Evolutionary conservation across 1,140 invertebrate genomes (phyloP).

Genomic region (Drosophila burlai): DNA sequence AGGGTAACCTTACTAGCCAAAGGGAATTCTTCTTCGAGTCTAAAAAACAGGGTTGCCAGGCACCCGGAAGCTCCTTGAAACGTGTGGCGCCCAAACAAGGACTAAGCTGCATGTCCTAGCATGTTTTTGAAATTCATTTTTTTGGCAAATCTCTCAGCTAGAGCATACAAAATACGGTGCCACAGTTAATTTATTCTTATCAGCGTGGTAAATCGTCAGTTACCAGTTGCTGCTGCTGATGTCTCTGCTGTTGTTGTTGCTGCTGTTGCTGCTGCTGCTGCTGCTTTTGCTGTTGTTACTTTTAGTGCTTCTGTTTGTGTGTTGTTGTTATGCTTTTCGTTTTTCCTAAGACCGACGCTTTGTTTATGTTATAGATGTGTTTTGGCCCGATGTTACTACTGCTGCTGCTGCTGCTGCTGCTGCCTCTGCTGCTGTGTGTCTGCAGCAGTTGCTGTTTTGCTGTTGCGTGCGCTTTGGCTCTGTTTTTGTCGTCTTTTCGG

Average conservation of each 20-base stretch:
- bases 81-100: not conserved
- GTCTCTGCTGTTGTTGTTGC: slow-evolving; percentile 21
- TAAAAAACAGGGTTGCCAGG: no score
- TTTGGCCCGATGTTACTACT: slow-evolving; percentile 49
- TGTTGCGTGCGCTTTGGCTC: slow-evolving; percentile 32
- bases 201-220: slow-evolving; percentile 65
- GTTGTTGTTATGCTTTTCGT: slow-evolving; percentile 28
- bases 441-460: slow-evolving; percentile 32
- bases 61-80: not conserved
- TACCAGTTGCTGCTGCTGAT: slow-evolving; percentile 25
- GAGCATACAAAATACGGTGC: not conserved
- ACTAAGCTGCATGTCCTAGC: not conserved
- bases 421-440: slow-evolving; percentile 4
- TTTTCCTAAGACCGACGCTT: slow-evolving; percentile 30
- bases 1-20: no score
- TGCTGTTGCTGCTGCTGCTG: not conserved
- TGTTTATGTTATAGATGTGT: slow-evolving; percentile 65
- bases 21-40: not conserved
- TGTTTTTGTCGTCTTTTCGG: slow-evolving; percentile 27
- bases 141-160: not conserved
- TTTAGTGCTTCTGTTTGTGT: slow-evolving; percentile 31
- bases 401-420: slow-evolving; percentile 4
- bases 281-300: slow-evolving; percentile 27
- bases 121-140: not conserved
- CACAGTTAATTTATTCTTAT: slow-evolving; percentile 47